These are phyloP conservation scores for Leptinotarsa peninsularis DNA, from an alignment of 2,888 invertebrate species.

Conservation along the genomic window DNA sequence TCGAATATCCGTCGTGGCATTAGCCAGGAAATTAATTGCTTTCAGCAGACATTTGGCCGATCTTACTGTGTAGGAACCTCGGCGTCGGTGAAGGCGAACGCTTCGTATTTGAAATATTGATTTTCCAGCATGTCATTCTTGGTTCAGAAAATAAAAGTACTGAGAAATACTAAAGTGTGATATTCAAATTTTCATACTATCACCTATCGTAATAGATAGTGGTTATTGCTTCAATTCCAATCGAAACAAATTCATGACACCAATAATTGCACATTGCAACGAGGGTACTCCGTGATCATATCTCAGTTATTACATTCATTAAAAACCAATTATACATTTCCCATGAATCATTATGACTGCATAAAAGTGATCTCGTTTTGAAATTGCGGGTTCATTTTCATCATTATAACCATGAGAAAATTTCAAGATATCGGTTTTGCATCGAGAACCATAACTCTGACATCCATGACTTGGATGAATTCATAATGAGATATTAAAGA, in stretches of 20 bases:
- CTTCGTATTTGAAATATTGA: not conserved
- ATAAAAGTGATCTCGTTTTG: conserved; percentile 20
- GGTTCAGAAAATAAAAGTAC: not conserved
- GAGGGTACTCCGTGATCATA: conserved; percentile 20
- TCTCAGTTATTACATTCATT: conserved; percentile 27
- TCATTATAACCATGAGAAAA: conserved; percentile 28
- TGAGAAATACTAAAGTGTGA: not conserved
- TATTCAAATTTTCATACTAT: not conserved
- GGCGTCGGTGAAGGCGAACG: no score
- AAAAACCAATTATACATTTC: conserved; percentile 31
- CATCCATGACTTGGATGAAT: not conserved
- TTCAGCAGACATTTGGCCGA: no score
- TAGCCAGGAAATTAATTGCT: no score
- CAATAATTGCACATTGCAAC: conserved; percentile 4
- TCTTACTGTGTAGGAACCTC: no score
- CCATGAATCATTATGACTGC: conserved; percentile 24
- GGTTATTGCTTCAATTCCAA: not conserved
- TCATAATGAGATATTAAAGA: not conserved
- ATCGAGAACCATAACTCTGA: not conserved
- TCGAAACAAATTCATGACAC: conserved; percentile 9
- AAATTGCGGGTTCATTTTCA: conserved; percentile 22
- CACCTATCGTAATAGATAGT: not conserved
- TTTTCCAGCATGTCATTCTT: not conserved
- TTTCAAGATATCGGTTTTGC: conserved; percentile 9
- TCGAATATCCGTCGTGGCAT: no score